A percentile compares a stretch with the other conserved stretches of the same genome.
Evolutionary conservation across 1,140 invertebrate species (phyloP).

Genomic region (Oncopeltus fasciatus): DNA sequence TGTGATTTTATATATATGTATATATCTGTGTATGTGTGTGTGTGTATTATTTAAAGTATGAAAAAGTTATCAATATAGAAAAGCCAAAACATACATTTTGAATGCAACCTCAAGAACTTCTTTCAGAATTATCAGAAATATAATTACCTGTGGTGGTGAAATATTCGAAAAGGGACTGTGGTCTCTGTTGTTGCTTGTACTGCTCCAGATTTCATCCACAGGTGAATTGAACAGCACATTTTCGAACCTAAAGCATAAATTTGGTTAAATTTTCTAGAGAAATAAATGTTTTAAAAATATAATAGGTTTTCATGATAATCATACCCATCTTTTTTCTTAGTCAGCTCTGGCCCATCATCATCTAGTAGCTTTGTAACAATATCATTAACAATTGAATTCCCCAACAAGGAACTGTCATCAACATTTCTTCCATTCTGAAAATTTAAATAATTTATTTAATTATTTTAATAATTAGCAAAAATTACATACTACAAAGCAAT

Average conservation of each 20-base stretch:
- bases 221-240: neutral
- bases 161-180: constrained; percentile 2
- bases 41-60: too few species aligned
- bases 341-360: constrained; percentile 13
- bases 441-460: neutral
- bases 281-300: neutral
- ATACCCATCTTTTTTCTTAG: constrained; percentile 14
- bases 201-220: constrained; percentile 10
- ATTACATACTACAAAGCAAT: neutral
- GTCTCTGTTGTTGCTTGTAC: neutral
- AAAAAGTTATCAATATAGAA: too few species aligned
- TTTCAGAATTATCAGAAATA: too few species aligned
- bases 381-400: constrained; percentile 18
- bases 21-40: too few species aligned
- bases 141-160: too few species aligned
- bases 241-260: constrained; percentile 9
- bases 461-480: neutral
- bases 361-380: constrained; percentile 19
- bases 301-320: neutral
- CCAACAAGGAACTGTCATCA: constrained; percentile 17
- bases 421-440: constrained; percentile 14
- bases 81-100: too few species aligned
- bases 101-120: too few species aligned
- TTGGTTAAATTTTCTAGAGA: neutral
- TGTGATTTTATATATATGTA: too few species aligned